Conservation (phyloP, 2,888 invertebrate genomes). For the Willowsia nigromaculata region DNA sequence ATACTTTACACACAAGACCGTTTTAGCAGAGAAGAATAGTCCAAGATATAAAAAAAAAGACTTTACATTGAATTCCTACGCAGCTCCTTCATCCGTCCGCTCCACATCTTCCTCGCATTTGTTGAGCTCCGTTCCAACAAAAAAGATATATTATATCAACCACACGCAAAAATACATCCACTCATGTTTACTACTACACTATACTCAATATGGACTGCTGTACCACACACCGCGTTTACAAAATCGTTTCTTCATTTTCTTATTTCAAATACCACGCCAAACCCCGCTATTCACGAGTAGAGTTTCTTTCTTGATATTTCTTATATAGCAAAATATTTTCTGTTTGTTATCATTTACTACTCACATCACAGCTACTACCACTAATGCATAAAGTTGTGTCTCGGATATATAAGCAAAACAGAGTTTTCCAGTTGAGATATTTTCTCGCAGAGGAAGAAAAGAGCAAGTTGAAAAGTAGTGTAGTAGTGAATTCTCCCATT, state of each 20-base stretch:
- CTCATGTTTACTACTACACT: not conserved
- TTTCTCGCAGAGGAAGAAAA: not conserved
- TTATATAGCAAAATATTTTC: slow-evolving; percentile 11
- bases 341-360: not conserved
- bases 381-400: slow-evolving; percentile 33
- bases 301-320: slow-evolving; percentile 4
- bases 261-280: slow-evolving; percentile 24
- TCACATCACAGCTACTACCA: not conserved
- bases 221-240: not conserved
- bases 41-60: slow-evolving; percentile 8
- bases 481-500: slow-evolving; percentile 28
- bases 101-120: slow-evolving; percentile 37
- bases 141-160: not conserved
- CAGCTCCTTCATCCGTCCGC: slow-evolving; percentile 26
- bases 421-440: slow-evolving; percentile 36
- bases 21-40: slow-evolving; percentile 1
- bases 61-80: slow-evolving; percentile 45
- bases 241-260: not conserved
- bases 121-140: not conserved
- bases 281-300: not conserved
- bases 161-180: slow-evolving; percentile 3
- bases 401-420: slow-evolving; percentile 29
- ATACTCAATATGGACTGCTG: not conserved
- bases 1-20: not conserved
- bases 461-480: slow-evolving; percentile 9